Base-by-base conservation (phyloP, 2,113 vertebrate genomes). In the Chloropsis cyanopogon region DNA sequence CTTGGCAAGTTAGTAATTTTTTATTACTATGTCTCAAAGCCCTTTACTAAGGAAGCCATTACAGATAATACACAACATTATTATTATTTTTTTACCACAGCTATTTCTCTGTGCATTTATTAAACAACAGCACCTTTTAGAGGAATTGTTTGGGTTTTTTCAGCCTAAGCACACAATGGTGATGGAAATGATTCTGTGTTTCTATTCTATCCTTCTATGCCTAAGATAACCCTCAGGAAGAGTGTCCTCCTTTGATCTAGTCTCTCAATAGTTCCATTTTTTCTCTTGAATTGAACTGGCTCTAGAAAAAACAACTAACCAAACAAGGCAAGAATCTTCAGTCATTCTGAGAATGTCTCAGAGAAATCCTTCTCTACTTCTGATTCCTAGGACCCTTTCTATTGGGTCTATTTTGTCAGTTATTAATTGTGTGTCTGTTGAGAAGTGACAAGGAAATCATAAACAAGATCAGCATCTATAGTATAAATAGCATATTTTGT, bases 131-230 rank as follows among this genome's bases (percentile, higher is more conserved):
- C 7, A 64, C 4, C 19, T 68, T 54, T 72, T 44, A 71, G 9
- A 63, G 29, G 24, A 86, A 41, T 7, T 47, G 2, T 23, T 54
- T 24, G 7, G 1, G 1, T 13, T 80, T 87, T 70, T 78, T 35
- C 25, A 87, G 22, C 11, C 31, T 20, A 60, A 64, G 6, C 22
- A 50, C 18, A 66, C 7, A 37, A 49, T 0, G 0, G 3, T 65
- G 15, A 52, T 66, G 14, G 12, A 56, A 84, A 84, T 57, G 2
- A 60, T 44, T 60, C 13, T 82, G 2, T 33, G 31, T 37, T 37
- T 37, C 9, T 78, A 4, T 61, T 15, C 57, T 25, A 4, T 65
- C 24, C 10, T 92, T 53, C 41, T 42, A 26, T 73, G 10, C 16
- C 14, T 39, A 52, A 81, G 5, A 60, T 8, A 57, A 77, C 2